phyloP scores from a whole-genome alignment of 2,113 vertebrate species.

The Pachycephala philippinensis region DNA sequence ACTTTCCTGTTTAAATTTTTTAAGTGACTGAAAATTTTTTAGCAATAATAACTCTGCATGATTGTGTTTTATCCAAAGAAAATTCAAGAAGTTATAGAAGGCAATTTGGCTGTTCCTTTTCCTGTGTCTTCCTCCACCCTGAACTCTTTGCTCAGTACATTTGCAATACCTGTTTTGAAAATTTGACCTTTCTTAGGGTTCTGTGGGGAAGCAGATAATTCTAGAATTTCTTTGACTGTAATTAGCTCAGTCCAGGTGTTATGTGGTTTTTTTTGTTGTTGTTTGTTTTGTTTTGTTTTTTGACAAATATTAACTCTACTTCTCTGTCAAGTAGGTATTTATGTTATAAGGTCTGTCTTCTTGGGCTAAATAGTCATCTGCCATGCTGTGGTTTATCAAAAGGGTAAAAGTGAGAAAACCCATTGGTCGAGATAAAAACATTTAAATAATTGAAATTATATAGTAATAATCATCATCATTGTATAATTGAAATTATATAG shows the following conservation, averaged over 20 bases:
- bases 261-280: background rate
- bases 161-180: background rate
- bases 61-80: background rate
- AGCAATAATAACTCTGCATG: background rate
- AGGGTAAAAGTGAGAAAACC: background rate
- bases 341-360: background rate
- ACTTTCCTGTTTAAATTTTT: background rate
- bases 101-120: background rate
- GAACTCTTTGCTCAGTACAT: background rate
- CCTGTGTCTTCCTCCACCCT: background rate
- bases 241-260: background rate
- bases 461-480: background rate
- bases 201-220: background rate
- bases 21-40: background rate
- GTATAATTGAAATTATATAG: background rate
- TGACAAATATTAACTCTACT: background rate
- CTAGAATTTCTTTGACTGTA: background rate
- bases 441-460: background rate
- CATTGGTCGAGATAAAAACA: rapidly evolving
- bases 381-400: background rate
- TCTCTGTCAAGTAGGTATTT: background rate
- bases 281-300: too few relatives aligned
- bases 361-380: background rate
- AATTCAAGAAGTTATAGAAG: background rate
- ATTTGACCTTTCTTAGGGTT: background rate